These are phyloP conservation scores for Eulemur coronatus DNA, from an alignment of 2,797 vertebrate species.

Conservation along the genomic window DNA sequence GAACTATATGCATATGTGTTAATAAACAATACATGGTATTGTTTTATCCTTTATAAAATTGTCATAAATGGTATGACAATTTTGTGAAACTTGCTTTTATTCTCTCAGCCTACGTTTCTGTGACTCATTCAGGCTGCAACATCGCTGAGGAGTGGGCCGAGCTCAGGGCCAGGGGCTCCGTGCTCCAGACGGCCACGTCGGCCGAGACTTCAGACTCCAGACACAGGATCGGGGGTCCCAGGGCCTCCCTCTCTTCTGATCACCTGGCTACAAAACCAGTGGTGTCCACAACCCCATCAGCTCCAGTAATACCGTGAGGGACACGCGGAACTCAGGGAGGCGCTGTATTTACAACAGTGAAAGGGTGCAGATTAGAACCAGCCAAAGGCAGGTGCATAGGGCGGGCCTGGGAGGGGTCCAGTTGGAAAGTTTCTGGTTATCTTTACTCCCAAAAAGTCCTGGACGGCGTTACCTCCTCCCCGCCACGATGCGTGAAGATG, in stretches of 20 bases:
- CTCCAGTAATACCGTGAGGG: no score
- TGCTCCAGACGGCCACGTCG: not conserved
- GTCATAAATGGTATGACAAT: not conserved
- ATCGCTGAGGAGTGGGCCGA: not conserved
- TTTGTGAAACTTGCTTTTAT: not conserved
- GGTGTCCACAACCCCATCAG: not conserved
- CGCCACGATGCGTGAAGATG: accelerated
- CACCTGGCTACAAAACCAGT: not conserved
- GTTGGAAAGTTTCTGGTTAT: accelerated
- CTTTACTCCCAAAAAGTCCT: not conserved
- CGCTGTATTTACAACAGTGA: no score
- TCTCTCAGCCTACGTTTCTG: not conserved
- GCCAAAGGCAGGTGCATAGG: accelerated
- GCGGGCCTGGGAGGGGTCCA: not conserved
- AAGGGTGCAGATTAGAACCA: not conserved
- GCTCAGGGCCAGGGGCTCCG: no score
- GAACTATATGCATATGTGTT: accelerated
- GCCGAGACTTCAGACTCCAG: not conserved
- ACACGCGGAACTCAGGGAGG: not conserved
- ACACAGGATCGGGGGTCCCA: not conserved
- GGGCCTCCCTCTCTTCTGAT: not conserved
- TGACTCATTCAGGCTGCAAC: not conserved
- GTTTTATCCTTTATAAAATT: not conserved
- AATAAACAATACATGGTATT: accelerated
- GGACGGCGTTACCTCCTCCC: accelerated